phyloP scores from a whole-genome alignment of 2,113 vertebrate species.

The Leptosomus discolor region DNA sequence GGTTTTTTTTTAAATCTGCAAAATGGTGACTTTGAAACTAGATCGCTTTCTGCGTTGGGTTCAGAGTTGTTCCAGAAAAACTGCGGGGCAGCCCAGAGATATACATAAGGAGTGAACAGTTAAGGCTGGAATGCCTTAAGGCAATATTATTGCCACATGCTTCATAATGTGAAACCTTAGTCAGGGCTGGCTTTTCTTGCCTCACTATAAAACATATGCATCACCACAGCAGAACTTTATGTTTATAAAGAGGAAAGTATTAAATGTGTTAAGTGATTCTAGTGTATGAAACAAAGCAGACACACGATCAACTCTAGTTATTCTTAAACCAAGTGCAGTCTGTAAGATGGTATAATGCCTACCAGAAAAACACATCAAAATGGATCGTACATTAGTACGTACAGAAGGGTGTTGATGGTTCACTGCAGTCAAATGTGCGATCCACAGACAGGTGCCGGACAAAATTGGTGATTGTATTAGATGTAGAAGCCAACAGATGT shows the following conservation, averaged over 20 bases:
- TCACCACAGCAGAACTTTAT: neutral
- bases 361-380: neutral
- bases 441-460: neutral
- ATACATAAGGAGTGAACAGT: neutral
- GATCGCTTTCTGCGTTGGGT: neutral
- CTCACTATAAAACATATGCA: neutral
- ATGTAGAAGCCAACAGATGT: neutral
- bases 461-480: neutral
- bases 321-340: neutral
- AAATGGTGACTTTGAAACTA: neutral
- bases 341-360: neutral
- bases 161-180: neutral
- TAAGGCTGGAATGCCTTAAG: neutral
- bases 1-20: neutral
- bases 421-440: neutral
- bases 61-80: neutral
- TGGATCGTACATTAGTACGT: rapidly evolving
- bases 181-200: neutral
- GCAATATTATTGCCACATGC: conserved; percentile 1
- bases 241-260: neutral
- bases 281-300: neutral
- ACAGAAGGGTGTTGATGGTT: neutral
- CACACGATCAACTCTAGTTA: neutral
- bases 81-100: neutral
- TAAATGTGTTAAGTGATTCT: neutral